Evolutionary conservation across 2,113 vertebrate genomes (phyloP), one percentile per base, ranked within the genome.

Genomic region (Aplodontia rufa): DNA sequence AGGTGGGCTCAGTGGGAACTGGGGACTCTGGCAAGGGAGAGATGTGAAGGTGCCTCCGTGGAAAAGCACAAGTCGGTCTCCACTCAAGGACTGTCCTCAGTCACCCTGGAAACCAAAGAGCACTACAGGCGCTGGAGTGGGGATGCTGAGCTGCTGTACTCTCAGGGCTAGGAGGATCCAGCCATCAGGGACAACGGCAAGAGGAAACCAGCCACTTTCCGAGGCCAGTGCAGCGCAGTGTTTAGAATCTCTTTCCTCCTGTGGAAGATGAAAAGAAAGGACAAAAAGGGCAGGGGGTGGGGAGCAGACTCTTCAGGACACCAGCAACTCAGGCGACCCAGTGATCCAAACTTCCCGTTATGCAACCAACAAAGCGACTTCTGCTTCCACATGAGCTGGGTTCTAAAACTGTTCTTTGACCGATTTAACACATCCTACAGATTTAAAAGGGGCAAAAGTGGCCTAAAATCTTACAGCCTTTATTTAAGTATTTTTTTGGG

Each of bases 291-390:
- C 3, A 17, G 58, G 74, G 64, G 8, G 7, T 9, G 58, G 55
- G 53, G 19, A n/a, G 8, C 0, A 40, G 55, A 53, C 84, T 96
- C 93, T 84, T 84, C 76, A 86, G 89, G 22, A 40, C 47, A 55
- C 40, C 51, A 71, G 20, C 85, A 68, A 69, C 80, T 81, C 68
- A 37, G 87, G 89, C 76, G 28, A 74, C 94, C 95, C 88, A 95
- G 96, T 91, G 94, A 94, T 91, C 91, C 55, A 49, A 85, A 81
- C 66, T 93, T 96, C 89, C 96, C 88, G 94, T 97, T 97, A 96
- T 62, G 76, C 74, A 97, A 96, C 76, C 89, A 80, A 93, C 4
- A 58, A 97, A 90, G 85, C 90, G 51, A n/a, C 19, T 60, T 68
- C 83, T 72, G 35, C 42, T 89, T 91, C 64, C 35, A 83, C 51